Percentiles rank a stretch among this genome's conserved stretches.
Evolutionary conservation across 2,888 invertebrate genomes (phyloP).

Genomic region (Heliconius ethilla): DNA sequence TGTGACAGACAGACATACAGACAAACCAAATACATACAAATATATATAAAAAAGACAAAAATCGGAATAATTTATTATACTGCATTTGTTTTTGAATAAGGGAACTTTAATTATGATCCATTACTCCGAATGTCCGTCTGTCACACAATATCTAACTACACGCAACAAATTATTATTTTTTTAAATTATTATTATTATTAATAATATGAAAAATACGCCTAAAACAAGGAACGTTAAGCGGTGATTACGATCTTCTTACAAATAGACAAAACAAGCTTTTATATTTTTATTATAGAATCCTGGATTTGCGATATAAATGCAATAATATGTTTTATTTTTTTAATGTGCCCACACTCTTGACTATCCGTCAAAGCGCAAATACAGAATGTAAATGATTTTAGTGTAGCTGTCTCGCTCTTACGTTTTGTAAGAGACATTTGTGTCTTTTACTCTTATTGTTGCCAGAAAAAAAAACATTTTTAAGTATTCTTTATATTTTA

Average conservation of each 20-base stretch:
- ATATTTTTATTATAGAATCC: conserved; percentile 52
- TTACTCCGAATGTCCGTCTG: conserved; percentile 3
- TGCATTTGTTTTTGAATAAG: not conserved
- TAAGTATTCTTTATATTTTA: no score
- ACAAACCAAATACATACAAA: not conserved
- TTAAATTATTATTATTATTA: conserved; percentile 34
- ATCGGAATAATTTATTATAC: not conserved
- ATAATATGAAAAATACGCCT: conserved; percentile 49
- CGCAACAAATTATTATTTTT: conserved; percentile 31
- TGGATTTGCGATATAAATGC: conserved; percentile 74
- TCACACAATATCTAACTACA: conserved; percentile 29
- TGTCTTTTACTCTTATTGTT: not conserved
- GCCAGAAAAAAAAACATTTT: not conserved
- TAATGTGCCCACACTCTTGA: conserved; percentile 47
- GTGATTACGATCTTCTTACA: conserved; percentile 49
- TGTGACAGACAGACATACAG: conserved; percentile 31
- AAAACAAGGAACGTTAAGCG: conserved; percentile 52
- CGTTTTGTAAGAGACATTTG: not conserved
- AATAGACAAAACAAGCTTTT: conserved; percentile 49
- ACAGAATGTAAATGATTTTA: not conserved
- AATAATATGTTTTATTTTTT: conserved; percentile 50
- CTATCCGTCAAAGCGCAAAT: conserved; percentile 29
- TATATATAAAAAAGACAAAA: not conserved
- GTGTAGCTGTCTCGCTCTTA: not conserved
- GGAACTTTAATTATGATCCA: not conserved